phyloP scores from a whole-genome alignment of 1,140 invertebrate genomes.

The Drosophila melanica region DNA sequence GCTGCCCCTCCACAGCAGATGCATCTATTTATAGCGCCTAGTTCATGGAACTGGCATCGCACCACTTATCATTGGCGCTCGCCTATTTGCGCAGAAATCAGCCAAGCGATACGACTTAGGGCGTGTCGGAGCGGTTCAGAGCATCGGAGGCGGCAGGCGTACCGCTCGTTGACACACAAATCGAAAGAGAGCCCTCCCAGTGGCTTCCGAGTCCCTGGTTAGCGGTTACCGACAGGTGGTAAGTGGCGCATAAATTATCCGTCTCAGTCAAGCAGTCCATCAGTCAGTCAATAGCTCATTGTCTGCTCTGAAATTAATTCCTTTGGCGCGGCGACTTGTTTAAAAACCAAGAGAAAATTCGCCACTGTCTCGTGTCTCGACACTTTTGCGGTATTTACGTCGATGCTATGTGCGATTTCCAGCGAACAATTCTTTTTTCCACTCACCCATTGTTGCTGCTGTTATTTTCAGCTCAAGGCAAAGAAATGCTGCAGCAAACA shows the following conservation, averaged over 20 bases:
- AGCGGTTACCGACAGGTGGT: constrained; percentile 43
- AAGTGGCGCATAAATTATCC: constrained; percentile 58
- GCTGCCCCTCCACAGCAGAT: background rate
- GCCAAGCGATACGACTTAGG: constrained; percentile 3
- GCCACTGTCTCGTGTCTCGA: constrained; percentile 30
- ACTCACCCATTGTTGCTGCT: constrained; percentile 7
- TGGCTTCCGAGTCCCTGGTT: background rate
- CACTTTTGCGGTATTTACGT: constrained; percentile 37
- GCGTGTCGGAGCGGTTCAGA: constrained; percentile 10
- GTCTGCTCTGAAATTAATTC: constrained; percentile 52
- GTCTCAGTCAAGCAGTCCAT: constrained; percentile 12
- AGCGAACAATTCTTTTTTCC: constrained; percentile 19
- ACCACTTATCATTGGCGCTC: constrained; percentile 17
- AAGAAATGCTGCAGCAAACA: background rate
- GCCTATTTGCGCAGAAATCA: constrained; percentile 34
- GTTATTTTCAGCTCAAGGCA: constrained; percentile 12
- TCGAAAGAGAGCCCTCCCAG: constrained; percentile 18
- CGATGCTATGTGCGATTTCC: constrained; percentile 8
- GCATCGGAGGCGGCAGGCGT: constrained; percentile 3
- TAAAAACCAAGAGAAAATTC: constrained; percentile 39
- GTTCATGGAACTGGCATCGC: constrained; percentile 23
- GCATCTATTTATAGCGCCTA: constrained; percentile 32
- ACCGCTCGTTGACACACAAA: constrained; percentile 44
- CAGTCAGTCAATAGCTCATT: constrained; percentile 39
- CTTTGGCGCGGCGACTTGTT: constrained; percentile 28